These are phyloP conservation scores for Microcaecilia unicolor DNA, from an alignment of 2,797 vertebrate species.

Conservation along the genomic window DNA sequence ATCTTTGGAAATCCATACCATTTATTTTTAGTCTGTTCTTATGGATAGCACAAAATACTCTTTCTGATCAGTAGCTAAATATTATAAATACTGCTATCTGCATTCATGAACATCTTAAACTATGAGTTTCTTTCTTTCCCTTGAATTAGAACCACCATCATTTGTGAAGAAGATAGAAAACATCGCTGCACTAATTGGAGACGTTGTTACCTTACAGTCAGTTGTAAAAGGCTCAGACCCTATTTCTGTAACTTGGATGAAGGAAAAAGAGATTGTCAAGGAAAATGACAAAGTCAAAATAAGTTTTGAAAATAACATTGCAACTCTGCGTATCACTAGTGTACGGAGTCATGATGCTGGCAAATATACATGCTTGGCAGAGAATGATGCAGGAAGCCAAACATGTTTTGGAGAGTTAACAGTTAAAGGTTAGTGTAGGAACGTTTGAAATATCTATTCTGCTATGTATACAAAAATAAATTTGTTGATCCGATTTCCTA, in stretches of 20 bases:
- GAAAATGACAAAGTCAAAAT: slow-evolving; percentile 81
- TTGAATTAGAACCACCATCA: slow-evolving; percentile 78
- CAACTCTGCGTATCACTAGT: slow-evolving; percentile 65
- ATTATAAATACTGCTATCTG: too few relatives aligned
- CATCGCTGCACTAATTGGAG: slow-evolving; percentile 78
- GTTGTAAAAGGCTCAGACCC: slow-evolving; percentile 84
- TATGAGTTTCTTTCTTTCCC: slow-evolving; percentile 12
- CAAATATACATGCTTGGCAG: slow-evolving; percentile 85
- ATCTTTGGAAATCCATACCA: too few relatives aligned
- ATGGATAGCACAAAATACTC: too few relatives aligned
- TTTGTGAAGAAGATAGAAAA: slow-evolving; percentile 92
- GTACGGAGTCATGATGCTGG: slow-evolving; percentile 74
- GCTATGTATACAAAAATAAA: slow-evolving; percentile 3
- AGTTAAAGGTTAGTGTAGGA: slow-evolving; percentile 84
- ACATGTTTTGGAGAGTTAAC: slow-evolving; percentile 83
- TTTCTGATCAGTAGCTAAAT: too few relatives aligned
- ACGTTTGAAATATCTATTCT: not conserved
- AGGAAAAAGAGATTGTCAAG: slow-evolving; percentile 81
- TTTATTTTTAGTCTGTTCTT: not conserved
- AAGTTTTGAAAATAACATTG: slow-evolving; percentile 76
- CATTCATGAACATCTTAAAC: not conserved
- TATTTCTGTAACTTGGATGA: slow-evolving; percentile 84
- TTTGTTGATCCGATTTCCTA: slow-evolving; percentile 12
- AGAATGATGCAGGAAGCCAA: slow-evolving; percentile 90
- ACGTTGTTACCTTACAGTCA: slow-evolving; percentile 71